phyloP scores from a whole-genome alignment of 2,113 vertebrate species.

The Scortum barcoo region DNA sequence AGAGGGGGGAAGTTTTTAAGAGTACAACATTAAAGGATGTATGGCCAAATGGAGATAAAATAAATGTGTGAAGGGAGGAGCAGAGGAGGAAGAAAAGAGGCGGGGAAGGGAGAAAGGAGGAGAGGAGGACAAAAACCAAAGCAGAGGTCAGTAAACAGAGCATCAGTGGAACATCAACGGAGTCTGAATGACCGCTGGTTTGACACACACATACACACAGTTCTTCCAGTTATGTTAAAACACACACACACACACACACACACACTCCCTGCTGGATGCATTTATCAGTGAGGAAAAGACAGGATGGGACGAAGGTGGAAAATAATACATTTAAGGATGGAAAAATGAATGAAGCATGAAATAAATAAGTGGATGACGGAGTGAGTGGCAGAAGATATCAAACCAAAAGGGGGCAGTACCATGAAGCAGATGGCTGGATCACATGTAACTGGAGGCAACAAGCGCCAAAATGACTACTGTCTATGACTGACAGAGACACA shows the following conservation, averaged over 20 bases:
- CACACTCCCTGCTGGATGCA: conserved; percentile 59
- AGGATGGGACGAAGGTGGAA: conserved; percentile 48
- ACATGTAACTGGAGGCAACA: neutral
- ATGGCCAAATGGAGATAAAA: conserved; percentile 47
- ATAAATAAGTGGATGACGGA: conserved; percentile 40
- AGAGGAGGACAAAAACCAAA: conserved; percentile 81
- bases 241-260: conserved; percentile 8
- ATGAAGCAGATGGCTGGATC: conserved; percentile 30
- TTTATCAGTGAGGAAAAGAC: conserved; percentile 48
- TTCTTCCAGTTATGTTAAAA: conserved; percentile 30
- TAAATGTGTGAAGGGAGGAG: conserved; percentile 49
- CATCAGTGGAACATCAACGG: conserved; percentile 83
- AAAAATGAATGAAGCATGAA: conserved; percentile 56
- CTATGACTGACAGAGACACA: neutral
- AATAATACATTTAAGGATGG: conserved; percentile 74
- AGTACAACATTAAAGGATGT: conserved; percentile 27
- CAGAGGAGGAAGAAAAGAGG: conserved; percentile 57
- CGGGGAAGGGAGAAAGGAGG: conserved; percentile 60
- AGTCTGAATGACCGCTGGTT: conserved; percentile 76
- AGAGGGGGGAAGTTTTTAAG: neutral
- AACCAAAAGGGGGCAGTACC: conserved; percentile 35
- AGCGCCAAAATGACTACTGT: neutral
- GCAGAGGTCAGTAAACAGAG: conserved; percentile 84
- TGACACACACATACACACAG: conserved; percentile 31
- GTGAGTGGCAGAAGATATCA: conserved; percentile 25